These are phyloP conservation scores for Lagodon rhomboides DNA, from an alignment of 2,797 vertebrate species.

Conservation along the genomic window DNA sequence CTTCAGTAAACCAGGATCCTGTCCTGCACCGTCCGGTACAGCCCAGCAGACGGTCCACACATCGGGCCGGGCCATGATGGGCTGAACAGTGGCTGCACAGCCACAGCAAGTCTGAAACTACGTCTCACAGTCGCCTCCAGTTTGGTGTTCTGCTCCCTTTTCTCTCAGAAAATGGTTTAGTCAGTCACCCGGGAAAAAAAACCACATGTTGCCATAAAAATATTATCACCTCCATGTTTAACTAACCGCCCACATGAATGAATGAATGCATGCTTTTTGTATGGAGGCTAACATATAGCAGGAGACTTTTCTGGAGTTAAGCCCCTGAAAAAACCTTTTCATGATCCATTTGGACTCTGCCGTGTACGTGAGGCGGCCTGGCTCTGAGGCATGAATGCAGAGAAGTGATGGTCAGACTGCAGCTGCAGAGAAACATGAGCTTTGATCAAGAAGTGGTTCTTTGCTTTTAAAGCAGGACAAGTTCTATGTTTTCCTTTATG, in stretches of 20 bases:
- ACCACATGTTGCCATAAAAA: neutral
- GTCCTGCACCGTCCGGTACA: neutral
- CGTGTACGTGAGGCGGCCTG: neutral
- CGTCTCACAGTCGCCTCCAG: neutral
- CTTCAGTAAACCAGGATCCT: neutral
- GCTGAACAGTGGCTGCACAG: neutral
- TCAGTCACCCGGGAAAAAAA: neutral
- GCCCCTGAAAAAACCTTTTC: neutral
- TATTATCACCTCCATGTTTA: conserved; percentile 8
- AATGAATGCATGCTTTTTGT: neutral
- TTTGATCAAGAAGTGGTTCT: too few species aligned
- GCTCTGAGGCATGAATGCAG: neutral
- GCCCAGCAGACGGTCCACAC: neutral
- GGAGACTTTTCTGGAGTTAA: neutral
- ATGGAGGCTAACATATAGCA: neutral
- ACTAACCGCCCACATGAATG: neutral
- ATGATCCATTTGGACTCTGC: neutral
- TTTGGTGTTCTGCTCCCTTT: neutral
- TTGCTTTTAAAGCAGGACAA: too few species aligned
- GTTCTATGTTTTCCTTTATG: too few species aligned
- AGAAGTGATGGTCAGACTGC: too few species aligned
- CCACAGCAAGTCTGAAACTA: neutral
- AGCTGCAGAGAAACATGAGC: too few species aligned
- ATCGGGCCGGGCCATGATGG: neutral
- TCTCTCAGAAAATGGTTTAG: neutral